Base-by-base conservation (phyloP, 92 coral and sea anemone species). In the Metridium senile region DNA sequence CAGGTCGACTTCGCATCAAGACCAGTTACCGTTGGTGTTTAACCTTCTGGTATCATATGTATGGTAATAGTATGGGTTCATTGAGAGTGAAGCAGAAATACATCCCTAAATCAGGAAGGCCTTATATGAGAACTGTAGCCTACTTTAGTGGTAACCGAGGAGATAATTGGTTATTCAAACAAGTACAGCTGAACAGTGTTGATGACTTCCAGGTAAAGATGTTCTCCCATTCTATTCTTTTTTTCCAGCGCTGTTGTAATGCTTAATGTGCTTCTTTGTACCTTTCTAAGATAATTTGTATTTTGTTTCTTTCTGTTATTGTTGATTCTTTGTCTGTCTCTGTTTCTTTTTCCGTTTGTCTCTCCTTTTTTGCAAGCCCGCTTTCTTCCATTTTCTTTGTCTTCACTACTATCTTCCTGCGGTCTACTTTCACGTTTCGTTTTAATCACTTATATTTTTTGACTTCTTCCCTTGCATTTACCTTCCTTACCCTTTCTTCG, bases 1-100 rank as follows among this genome's bases (percentile, higher is more conserved):
- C 97, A 18, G 99, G 93, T 58, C 86, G 92, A 11, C 91, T 92
- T 62, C 81, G 89, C 57, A 88, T 88, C 29, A 78, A 68, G 21
- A 81, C 86, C 3, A 76, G 88, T 65, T 88, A 62, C 45, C 87
- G 74, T 26, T 95, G 97, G 97, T 95, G 99, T 70, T 54, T 95
- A 57, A 81, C 66, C 0, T 95, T 95, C 90, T 95, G 97, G 97
- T 87, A 93, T 62, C 99, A 95, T 85, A 87, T 95, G 89, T 89
- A 76, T 46, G 99, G 99, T 4, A 79, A 89, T 70, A 92, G 81
- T 58, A 88, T 88, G 66, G 97, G 99, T 16, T 26, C 89, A n/a
- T 85, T 95, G 17, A 63, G 56, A 30, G 93, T 95, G 10, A 61
- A 16, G 2, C 29, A 58, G 30, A 89, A 71, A 33, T 58, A 73